Evolutionary conservation across 2,888 invertebrate genomes (phyloP).

Genomic region (Entomobrya proxima): DNA sequence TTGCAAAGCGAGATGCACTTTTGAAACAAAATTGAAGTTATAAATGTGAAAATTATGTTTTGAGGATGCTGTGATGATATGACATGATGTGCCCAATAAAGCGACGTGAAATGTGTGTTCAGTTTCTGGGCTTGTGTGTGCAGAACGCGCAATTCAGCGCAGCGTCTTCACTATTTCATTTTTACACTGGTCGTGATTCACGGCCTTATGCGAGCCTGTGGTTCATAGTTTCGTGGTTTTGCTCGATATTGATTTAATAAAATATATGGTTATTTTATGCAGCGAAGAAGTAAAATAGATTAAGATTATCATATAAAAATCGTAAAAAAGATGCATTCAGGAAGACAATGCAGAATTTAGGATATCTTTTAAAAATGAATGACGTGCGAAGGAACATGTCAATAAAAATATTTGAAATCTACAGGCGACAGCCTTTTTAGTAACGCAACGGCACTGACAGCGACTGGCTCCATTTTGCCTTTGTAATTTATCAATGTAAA

Average conservation of each 20-base stretch:
- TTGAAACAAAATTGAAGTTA: neutral
- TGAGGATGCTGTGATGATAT: slow-evolving; percentile 1
- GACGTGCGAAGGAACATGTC: slow-evolving; percentile 18
- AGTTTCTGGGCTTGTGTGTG: neutral
- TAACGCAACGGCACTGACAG: too few species aligned
- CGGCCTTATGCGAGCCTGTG: too few species aligned
- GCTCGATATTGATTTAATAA: neutral
- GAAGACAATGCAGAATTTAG: slow-evolving; percentile 36
- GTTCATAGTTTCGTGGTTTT: neutral
- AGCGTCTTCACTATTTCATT: neutral
- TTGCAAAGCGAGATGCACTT: neutral
- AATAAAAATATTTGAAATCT: neutral
- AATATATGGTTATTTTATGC: neutral
- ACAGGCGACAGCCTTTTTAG: too few species aligned
- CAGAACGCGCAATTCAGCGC: neutral
- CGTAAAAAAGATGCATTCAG: neutral
- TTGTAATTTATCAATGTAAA: too few species aligned
- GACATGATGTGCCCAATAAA: slow-evolving; percentile 5
- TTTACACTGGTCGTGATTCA: neutral
- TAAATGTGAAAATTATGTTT: slow-evolving; percentile 29
- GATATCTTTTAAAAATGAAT: slow-evolving; percentile 21
- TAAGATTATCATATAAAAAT: slow-evolving; percentile 15
- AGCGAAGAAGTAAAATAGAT: neutral
- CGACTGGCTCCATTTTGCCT: too few species aligned
- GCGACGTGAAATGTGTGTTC: neutral